Percentiles rank a stretch among this genome's conserved stretches.
Conservation (phyloP, 2,797 vertebrate genomes). For the Peromyscus eremicus region DNA sequence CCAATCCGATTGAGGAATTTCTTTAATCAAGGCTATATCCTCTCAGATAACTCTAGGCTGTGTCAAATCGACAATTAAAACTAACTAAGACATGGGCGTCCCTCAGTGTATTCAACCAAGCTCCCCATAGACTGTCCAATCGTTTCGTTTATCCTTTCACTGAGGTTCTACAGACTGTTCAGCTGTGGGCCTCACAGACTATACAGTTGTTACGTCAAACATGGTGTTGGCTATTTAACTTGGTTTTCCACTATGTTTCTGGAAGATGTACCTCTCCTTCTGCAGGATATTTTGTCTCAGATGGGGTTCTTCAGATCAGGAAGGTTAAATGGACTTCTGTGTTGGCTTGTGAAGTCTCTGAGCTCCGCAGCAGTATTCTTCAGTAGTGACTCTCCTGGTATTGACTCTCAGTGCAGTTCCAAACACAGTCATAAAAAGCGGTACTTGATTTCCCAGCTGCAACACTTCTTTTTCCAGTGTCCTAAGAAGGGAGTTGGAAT, state of each 20-base stretch:
- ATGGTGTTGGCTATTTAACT: neutral
- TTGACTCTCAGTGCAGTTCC: conserved; percentile 78
- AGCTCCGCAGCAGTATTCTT: neutral
- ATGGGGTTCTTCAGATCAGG: neutral
- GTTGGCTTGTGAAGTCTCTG: neutral
- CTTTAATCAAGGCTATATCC: neutral
- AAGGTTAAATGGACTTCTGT: neutral
- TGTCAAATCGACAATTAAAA: neutral
- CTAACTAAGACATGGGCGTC: neutral
- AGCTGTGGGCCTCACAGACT: neutral
- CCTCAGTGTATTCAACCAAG: neutral
- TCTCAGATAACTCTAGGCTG: neutral
- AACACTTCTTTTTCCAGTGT: conserved; percentile 84
- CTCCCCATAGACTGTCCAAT: neutral
- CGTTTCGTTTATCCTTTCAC: neutral
- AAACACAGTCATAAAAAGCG: conserved; percentile 75
- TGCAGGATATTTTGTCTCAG: neutral
- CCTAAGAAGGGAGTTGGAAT: conserved; percentile 85
- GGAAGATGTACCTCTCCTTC: neutral
- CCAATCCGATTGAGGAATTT: neutral
- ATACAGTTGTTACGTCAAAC: neutral
- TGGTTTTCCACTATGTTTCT: neutral
- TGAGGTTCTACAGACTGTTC: neutral
- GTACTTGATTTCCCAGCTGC: conserved; percentile 81
- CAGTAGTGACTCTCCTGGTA: conserved; percentile 36